Conservation (phyloP, 2,797 vertebrate genomes). For the Otolemur crassicaudatus region DNA sequence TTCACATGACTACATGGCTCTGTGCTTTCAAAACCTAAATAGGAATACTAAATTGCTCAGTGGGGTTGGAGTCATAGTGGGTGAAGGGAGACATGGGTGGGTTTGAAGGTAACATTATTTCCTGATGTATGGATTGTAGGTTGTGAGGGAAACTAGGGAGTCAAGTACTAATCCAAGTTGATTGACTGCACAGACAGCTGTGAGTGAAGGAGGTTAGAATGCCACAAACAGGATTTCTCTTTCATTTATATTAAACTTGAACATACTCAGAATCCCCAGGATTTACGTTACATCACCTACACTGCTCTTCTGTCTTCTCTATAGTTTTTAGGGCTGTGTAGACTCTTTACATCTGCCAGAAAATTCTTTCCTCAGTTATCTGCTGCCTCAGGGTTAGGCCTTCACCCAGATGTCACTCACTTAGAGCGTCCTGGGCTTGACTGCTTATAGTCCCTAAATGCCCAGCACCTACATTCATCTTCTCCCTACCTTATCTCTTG, state of each 20-base stretch:
- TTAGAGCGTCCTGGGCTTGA: not conserved
- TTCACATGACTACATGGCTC: not conserved
- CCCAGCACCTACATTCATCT: not conserved
- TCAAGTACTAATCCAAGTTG: not conserved
- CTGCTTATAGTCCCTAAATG: not conserved
- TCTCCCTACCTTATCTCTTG: not conserved
- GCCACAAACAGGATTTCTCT: not conserved
- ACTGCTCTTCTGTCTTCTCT: not conserved
- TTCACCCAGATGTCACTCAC: not conserved
- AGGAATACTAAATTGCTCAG: not conserved
- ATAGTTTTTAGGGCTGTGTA: not conserved
- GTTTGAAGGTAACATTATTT: not conserved
- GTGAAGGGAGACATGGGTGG: not conserved
- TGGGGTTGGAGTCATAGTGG: not conserved
- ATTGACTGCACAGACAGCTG: not conserved
- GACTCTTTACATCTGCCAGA: not conserved
- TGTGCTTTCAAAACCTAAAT: not conserved
- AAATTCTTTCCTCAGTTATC: not conserved
- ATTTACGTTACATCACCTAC: not conserved
- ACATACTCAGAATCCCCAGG: not conserved
- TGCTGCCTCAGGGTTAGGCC: not conserved
- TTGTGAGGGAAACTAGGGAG: not conserved
- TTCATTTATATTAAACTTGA: not conserved
- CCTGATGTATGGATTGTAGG: accelerated
- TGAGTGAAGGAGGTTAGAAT: not conserved